Evolutionary conservation across 1,140 invertebrate genomes (phyloP).

Genomic region (Cheumatopsyche charites): DNA sequence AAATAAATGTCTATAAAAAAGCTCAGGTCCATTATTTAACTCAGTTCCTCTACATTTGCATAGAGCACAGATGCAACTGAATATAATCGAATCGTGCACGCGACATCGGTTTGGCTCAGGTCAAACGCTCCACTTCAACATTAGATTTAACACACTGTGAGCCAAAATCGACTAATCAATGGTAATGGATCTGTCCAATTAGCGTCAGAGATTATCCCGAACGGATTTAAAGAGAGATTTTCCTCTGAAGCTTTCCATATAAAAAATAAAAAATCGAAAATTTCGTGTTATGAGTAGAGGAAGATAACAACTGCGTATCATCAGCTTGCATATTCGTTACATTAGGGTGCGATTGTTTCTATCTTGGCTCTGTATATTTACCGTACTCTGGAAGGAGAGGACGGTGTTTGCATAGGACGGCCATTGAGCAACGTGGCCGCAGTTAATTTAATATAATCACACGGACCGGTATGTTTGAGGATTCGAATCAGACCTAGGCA

Average conservation of each 20-base stretch:
- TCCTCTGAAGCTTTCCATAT: too few species aligned
- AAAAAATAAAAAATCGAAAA: too few species aligned
- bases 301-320: too few species aligned
- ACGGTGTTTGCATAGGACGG: slow-evolving; percentile 1
- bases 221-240: slow-evolving; percentile 19
- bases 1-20: too few species aligned
- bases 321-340: neutral
- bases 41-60: too few species aligned
- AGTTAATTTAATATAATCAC: slow-evolving; percentile 17
- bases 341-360: slow-evolving; percentile 6
- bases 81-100: too few species aligned
- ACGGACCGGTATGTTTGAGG: neutral
- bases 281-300: too few species aligned
- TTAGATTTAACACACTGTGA: neutral
- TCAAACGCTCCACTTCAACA: neutral
- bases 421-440: slow-evolving; percentile 6
- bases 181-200: slow-evolving; percentile 22
- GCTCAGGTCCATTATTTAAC: too few species aligned
- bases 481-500: slow-evolving; percentile 7
- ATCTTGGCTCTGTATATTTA: neutral
- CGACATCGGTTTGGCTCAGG: too few species aligned
- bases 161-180: slow-evolving; percentile 9
- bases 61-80: too few species aligned
- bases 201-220: slow-evolving; percentile 17
- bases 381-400: neutral